Conservation (phyloP, 2,888 invertebrate genomes). For the Tipula helvola region DNA sequence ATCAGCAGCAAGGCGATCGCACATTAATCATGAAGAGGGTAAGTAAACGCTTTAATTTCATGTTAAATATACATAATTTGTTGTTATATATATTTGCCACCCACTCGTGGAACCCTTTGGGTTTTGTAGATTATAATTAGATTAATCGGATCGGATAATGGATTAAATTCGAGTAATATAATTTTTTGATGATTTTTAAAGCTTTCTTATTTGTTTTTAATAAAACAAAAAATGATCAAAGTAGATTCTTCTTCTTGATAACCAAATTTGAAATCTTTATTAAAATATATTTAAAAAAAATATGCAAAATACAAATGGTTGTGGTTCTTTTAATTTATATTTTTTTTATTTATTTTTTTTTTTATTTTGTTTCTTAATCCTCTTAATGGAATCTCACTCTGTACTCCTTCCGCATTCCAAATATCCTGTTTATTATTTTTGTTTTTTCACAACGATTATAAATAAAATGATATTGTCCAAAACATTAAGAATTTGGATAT, state of each 20-base stretch:
- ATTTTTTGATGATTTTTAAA: conserved; percentile 6
- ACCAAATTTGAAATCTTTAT: conserved; percentile 13
- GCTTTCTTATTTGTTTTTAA: background rate
- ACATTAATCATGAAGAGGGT: conserved; percentile 89
- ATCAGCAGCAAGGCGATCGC: conserved; percentile 60
- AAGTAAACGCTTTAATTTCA: conserved; percentile 36
- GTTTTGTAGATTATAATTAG: conserved; percentile 5
- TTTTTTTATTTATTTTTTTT: conserved; percentile 7
- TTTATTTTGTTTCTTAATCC: background rate
- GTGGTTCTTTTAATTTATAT: conserved; percentile 30
- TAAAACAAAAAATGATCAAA: background rate
- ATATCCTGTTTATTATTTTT: background rate
- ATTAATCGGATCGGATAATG: conserved; percentile 6
- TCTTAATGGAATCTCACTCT: background rate
- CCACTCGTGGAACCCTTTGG: background rate
- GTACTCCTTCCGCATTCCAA: background rate
- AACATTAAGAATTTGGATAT: background rate
- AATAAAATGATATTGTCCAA: background rate
- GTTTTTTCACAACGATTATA: background rate
- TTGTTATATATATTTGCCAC: background rate
- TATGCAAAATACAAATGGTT: conserved; percentile 33
- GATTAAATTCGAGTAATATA: conserved; percentile 5
- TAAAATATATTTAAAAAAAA: conserved; percentile 15
- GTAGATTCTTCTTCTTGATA: conserved; percentile 16
- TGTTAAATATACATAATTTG: background rate